phyloP scores from a whole-genome alignment of 2,113 vertebrate genomes.

The Phylloscopus whistleri region DNA sequence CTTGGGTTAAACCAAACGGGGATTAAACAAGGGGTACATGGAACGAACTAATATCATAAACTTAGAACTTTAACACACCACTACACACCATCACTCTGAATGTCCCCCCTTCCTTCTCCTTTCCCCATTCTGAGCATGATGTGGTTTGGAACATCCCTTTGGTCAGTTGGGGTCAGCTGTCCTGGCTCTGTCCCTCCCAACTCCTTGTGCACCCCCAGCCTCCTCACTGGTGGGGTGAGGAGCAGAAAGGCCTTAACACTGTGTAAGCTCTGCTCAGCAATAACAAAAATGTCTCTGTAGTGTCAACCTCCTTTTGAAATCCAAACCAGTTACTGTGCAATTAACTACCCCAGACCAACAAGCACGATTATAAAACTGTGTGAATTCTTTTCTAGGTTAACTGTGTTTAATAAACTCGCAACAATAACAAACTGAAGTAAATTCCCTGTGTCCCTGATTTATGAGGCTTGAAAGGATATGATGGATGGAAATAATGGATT shows the following conservation, averaged over 20 bases:
- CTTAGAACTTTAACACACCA: too few relatives aligned
- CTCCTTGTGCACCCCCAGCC: background rate
- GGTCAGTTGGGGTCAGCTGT: background rate
- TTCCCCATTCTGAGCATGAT: background rate
- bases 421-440: background rate
- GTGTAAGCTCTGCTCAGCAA: background rate
- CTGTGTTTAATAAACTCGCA: background rate
- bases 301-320: background rate
- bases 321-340: background rate
- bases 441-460: background rate
- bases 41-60: too few relatives aligned
- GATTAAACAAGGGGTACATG: too few relatives aligned
- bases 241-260: background rate
- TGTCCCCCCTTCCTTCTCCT: background rate
- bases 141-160: background rate
- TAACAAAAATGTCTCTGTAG: accelerated
- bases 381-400: background rate
- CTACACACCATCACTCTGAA: accelerated
- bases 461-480: background rate
- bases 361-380: background rate
- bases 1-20: too few relatives aligned
- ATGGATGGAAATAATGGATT: background rate
- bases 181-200: background rate
- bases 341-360: background rate
- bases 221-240: background rate